Conservation (phyloP, 2,797 vertebrate genomes). For the Tragelaphus eurycerus region DNA sequence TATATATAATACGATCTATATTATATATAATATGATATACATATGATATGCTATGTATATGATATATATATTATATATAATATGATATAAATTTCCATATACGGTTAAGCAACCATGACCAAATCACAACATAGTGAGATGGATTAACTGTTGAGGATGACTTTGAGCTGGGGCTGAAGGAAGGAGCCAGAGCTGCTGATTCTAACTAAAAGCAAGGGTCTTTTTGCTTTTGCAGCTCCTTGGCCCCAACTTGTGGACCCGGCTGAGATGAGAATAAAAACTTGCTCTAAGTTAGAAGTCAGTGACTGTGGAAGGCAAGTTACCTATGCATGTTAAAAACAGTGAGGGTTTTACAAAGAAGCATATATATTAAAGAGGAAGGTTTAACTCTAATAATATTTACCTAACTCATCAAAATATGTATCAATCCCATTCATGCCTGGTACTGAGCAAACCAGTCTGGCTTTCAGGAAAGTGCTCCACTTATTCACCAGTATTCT, state of each 20-base stretch:
- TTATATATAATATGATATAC: not conserved
- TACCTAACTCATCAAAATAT: conserved; percentile 96
- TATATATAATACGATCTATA: not conserved
- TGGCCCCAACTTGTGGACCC: fast-evolving
- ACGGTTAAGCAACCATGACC: not conserved
- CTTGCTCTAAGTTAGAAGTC: not conserved
- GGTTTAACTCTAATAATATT: conserved; percentile 38
- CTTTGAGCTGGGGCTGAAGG: not conserved
- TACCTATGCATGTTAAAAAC: not conserved
- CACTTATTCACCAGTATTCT: conserved; percentile 96
- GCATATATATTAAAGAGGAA: not conserved
- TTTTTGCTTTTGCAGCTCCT: not conserved
- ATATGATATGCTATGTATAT: not conserved
- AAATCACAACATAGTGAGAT: not conserved
- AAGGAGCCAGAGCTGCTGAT: not conserved
- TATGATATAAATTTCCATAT: not conserved
- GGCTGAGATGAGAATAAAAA: not conserved
- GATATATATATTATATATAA: not conserved
- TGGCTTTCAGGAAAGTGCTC: conserved; percentile 95
- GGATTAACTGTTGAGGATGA: not conserved
- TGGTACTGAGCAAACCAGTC: conserved; percentile 94
- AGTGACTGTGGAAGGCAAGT: not conserved
- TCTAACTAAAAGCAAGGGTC: not conserved
- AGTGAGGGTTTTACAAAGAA: not conserved
- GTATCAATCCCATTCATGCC: conserved; percentile 95